Base-by-base conservation (phyloP, 2,888 invertebrate genomes). In the Dryobota labecula region DNA sequence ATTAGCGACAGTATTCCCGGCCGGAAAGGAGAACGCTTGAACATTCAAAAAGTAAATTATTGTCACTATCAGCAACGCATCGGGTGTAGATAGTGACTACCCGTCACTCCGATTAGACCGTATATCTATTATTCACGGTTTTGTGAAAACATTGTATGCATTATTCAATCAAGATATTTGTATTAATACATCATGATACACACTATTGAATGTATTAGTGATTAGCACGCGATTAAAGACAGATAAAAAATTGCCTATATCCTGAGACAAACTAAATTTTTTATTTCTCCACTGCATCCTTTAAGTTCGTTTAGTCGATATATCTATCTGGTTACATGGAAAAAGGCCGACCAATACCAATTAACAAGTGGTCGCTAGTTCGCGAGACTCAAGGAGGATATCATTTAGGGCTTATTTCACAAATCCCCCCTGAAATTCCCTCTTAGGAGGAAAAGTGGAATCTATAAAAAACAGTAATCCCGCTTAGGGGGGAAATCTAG, bases 71-170 rank as follows among this genome's bases (percentile, higher is more conserved):
- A 71, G 27, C 43, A 76, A 27, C 66, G 49, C 70, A 66, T 67
- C 61, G 58, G 60, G 70, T 51, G 61, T 41, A 63, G 73, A 78
- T 81, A 74, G 57, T 51, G 54, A 76, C 49, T 30, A 51, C 51
- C 36, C 54, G 72, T 73, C 80, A 72, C 53, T 49, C 41, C 18
- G 83, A 83, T 83, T 78, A 80, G 73, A 33, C 33, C 18, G 36
- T 66, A 78, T 73, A 78, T 73, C 57, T 73, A 73, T 76, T 80
- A 64, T 73, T 80, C 70, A 80, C 69, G 20, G 49, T 68, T 81
- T 77, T 38, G 76, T 68, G 62, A 76, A 80, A 75, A 80, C 62
- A 60, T 76, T 53, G 18, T 69, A 80, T 76, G 67, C 80, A 80
- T 69, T 66, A 72, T 80, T 80, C 65, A 71, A 76, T 72, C 65